These are phyloP conservation scores for Sceloporus undulatus DNA, from an alignment of 2,113 vertebrate species.

Conservation along the genomic window DNA sequence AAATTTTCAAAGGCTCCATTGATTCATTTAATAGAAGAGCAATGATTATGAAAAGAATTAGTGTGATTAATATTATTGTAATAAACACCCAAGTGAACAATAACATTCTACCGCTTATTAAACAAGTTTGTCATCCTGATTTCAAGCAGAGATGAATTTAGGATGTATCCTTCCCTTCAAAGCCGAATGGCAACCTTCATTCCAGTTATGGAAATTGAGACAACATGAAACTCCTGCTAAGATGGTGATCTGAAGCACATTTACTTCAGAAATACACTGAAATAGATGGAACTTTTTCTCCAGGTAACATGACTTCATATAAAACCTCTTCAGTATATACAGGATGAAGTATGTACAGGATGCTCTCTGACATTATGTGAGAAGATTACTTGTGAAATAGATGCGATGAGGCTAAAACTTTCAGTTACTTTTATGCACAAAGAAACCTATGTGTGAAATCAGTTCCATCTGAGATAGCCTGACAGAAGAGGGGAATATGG, in stretches of 20 bases:
- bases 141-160: slow-evolving; percentile 15
- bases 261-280: background rate
- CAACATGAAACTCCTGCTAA: background rate
- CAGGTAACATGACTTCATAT: background rate
- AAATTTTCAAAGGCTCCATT: slow-evolving; percentile 28
- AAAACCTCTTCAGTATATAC: background rate
- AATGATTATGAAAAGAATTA: slow-evolving; percentile 53
- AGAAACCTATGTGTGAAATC: too few relatives aligned
- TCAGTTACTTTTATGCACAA: too few relatives aligned
- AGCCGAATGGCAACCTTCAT: background rate
- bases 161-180: background rate
- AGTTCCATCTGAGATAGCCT: too few relatives aligned
- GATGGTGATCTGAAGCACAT: too few relatives aligned
- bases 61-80: slow-evolving; percentile 59
- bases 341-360: too few relatives aligned
- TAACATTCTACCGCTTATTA: slow-evolving; percentile 45
- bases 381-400: too few relatives aligned
- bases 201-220: background rate
- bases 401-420: too few relatives aligned
- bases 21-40: slow-evolving; percentile 50
- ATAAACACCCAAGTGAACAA: slow-evolving; percentile 47
- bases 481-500: too few relatives aligned
- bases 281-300: background rate
- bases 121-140: slow-evolving; percentile 16
- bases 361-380: too few relatives aligned